Base-by-base conservation (phyloP, 1,140 invertebrate genomes). In the Anoplophora glabripennis region DNA sequence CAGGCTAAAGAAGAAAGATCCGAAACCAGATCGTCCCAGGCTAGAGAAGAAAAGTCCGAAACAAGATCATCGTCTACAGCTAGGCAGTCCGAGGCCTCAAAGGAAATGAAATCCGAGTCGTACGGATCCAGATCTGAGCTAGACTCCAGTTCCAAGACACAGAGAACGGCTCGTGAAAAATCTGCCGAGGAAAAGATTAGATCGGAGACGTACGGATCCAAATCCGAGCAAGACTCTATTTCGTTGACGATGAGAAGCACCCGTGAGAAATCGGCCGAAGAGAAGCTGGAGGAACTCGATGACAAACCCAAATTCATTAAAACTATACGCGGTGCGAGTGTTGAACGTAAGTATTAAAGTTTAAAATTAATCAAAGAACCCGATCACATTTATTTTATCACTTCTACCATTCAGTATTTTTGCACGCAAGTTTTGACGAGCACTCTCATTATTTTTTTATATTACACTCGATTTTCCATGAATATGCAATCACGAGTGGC, bases 251-350 rank as follows among this genome's bases (percentile, higher is more conserved):
- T 65, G 57, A 61, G 56, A 40, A 37, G 56, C 1, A 54, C 53
- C 35, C 64, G 46, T 18, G 64, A 66, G 46, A 63, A 66, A 40
- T 59, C 52, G 10, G 64, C 67, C 1, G 61, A 63, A 37, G 55
- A 68, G n/a, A 66, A 68, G 53, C 18, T 66, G 36, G 64, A 56
- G 4, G 64, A 68, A 75, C 72, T 33, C 72, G 77, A 79, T 61
- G 83, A 83, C 44, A 86, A 80, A 68, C 89, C 89, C 0, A 76
- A 82, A 17, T 89, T 92, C 67, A 76, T 80, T 9, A 87, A 87
- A 72, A 88, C 88, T 9, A 80, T 91, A 48, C 83, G 86, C 75
- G 89, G 89, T 63, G 81, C 83, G 53, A 87, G 81, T 68, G 83
- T 89, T 57, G 86, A 90, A 83, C 87, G 89, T 92, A 82, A 89